Percentiles rank a stretch among this genome's conserved stretches.
phyloP scores from a whole-genome alignment of 2,113 vertebrate genomes.

The Gopherus flavomarginatus region DNA sequence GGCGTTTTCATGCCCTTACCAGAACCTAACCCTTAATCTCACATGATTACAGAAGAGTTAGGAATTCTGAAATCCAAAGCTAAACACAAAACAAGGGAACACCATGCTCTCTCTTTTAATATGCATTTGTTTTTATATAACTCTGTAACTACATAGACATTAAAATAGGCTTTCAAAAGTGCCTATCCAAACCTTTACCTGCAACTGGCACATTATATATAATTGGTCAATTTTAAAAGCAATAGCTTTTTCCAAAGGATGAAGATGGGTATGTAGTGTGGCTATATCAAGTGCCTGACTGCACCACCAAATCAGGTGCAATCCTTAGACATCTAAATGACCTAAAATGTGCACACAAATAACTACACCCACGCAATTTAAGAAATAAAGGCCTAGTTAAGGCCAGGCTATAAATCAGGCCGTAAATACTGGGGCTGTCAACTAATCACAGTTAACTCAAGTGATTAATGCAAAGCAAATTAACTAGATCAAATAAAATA shows the following conservation, averaged over 20 bases:
- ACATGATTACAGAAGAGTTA: neutral
- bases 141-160: neutral
- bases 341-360: neutral
- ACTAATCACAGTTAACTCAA: too few relatives aligned
- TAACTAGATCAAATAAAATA: too few relatives aligned
- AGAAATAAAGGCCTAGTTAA: neutral
- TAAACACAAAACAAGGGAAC: neutral
- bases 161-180: neutral
- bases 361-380: neutral
- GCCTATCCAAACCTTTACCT: neutral
- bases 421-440: neutral
- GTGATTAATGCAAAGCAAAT: too few relatives aligned
- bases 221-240: neutral
- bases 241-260: neutral
- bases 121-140: neutral
- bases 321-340: neutral
- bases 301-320: neutral
- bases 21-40: slow-evolving; percentile 8
- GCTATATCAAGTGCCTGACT: neutral
- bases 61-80: neutral
- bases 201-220: neutral
- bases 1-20: neutral
- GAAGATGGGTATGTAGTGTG: neutral
- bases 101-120: neutral
- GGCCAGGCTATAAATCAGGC: neutral